Percentiles rank a stretch among this genome's conserved stretches.
These are phyloP conservation scores for Pachypsylla venusta DNA, from an alignment of 1,140 invertebrate species.

Conservation along the genomic window DNA sequence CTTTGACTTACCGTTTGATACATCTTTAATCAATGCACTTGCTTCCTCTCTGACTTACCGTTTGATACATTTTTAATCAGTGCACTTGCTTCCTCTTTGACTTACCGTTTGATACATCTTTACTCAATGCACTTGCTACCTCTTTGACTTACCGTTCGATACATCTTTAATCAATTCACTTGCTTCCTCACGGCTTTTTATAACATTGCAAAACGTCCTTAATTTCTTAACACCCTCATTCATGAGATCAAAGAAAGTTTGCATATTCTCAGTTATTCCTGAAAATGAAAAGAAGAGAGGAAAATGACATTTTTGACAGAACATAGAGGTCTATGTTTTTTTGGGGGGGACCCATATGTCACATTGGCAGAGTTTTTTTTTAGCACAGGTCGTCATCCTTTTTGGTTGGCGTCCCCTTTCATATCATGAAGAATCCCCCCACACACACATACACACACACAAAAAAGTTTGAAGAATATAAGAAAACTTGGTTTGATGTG, in stretches of 20 bases:
- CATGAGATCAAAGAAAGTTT: constrained; percentile 1
- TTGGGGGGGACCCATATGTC: too few relatives aligned
- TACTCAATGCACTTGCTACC: background rate
- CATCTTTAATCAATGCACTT: background rate
- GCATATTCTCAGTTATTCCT: background rate
- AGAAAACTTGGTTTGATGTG: too few relatives aligned
- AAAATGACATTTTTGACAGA: background rate
- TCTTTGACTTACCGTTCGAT: background rate
- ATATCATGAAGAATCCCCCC: background rate
- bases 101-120: constrained; percentile 1
- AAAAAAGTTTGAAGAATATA: background rate
- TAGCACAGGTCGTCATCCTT: background rate
- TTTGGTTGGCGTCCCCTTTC: background rate
- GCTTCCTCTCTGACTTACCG: background rate
- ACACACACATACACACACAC: background rate
- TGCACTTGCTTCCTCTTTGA: background rate
- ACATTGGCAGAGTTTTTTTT: background rate
- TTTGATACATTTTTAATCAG: background rate
- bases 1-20: constrained; percentile 1
- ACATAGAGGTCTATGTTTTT: background rate
- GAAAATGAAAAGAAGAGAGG: background rate
- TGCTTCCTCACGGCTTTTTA: too few relatives aligned
- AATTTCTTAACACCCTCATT: too few relatives aligned
- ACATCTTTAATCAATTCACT: background rate
- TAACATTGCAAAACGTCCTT: too few relatives aligned